Evolutionary conservation across 2,113 vertebrate genomes (phyloP).

Genomic region (Meles meles): DNA sequence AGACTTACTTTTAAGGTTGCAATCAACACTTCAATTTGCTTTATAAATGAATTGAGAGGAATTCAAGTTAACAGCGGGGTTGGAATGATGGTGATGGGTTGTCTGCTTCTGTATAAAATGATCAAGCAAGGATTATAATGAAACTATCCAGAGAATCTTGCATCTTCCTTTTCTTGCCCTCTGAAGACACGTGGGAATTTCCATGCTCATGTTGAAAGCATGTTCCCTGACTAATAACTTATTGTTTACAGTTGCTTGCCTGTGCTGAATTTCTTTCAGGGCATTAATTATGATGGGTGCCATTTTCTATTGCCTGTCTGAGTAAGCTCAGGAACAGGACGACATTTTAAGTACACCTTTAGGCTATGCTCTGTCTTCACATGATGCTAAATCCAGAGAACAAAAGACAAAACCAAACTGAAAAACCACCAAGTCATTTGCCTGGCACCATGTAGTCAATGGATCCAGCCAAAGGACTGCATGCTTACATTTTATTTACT

Average conservation of each 20-base stretch:
- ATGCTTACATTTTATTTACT: not conserved
- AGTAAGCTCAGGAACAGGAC: constrained; percentile 29
- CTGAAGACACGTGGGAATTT: constrained; percentile 19
- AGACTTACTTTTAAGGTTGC: constrained; percentile 58
- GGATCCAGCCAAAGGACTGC: not conserved
- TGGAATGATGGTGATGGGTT: not conserved
- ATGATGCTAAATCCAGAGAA: constrained; percentile 26
- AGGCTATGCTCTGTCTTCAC: constrained; percentile 40
- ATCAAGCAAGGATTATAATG: not conserved
- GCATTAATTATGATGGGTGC: constrained; percentile 39
- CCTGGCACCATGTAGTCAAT: not conserved
- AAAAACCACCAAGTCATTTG: constrained; percentile 22
- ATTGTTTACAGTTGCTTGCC: constrained; percentile 43
- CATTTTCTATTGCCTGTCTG: constrained; percentile 45
- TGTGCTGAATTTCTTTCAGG: constrained; percentile 2
- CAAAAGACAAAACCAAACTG: constrained; percentile 13
- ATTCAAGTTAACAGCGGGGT: constrained; percentile 40
- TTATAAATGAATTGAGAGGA: constrained; percentile 61
- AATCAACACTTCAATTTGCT: constrained; percentile 49
- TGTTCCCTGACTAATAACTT: constrained; percentile 23
- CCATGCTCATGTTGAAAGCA: not conserved
- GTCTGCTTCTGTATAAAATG: not conserved
- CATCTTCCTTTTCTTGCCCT: not conserved
- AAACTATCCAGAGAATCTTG: constrained; percentile 24
- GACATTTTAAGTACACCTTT: constrained; percentile 47